These are phyloP conservation scores for Vespertilio murinus DNA, from an alignment of 2,797 vertebrate species.

Conservation along the genomic window DNA sequence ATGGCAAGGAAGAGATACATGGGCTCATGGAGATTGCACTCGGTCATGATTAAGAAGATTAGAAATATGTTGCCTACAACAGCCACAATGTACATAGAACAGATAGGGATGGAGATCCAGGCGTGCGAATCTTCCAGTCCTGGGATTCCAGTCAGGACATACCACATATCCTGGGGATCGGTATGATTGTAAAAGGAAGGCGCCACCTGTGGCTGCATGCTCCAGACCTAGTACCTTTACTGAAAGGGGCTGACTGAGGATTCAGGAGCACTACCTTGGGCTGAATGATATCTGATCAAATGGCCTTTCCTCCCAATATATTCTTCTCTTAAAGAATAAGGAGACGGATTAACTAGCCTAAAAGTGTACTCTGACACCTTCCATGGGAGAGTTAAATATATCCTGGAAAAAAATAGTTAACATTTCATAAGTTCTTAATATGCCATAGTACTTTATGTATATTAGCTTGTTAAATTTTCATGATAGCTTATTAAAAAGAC, in stretches of 20 bases:
- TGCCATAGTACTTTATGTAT: neutral
- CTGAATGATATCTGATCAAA: neutral
- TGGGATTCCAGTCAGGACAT: constrained; percentile 61
- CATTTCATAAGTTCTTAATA: neutral
- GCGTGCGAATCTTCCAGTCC: constrained; percentile 41
- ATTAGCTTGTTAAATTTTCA: neutral
- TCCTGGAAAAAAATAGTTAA: neutral
- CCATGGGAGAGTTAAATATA: neutral
- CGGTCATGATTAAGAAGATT: constrained; percentile 54
- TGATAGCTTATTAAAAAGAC: neutral
- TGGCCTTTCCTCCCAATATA: neutral
- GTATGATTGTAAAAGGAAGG: neutral
- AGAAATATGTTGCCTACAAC: constrained; percentile 52
- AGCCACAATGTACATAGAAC: constrained; percentile 52
- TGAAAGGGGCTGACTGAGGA: neutral
- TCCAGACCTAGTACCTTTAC: neutral
- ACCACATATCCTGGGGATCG: constrained; percentile 5
- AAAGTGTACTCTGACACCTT: neutral
- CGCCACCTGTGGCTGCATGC: neutral
- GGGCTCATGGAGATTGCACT: constrained; percentile 79
- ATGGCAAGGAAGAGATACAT: constrained; percentile 84
- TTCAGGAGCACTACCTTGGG: neutral
- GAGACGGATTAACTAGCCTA: neutral
- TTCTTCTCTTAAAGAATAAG: neutral
- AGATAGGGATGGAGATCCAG: constrained; percentile 67